phyloP scores from a whole-genome alignment of 2,888 invertebrate species.

The Melikaiella ostensackeni region DNA sequence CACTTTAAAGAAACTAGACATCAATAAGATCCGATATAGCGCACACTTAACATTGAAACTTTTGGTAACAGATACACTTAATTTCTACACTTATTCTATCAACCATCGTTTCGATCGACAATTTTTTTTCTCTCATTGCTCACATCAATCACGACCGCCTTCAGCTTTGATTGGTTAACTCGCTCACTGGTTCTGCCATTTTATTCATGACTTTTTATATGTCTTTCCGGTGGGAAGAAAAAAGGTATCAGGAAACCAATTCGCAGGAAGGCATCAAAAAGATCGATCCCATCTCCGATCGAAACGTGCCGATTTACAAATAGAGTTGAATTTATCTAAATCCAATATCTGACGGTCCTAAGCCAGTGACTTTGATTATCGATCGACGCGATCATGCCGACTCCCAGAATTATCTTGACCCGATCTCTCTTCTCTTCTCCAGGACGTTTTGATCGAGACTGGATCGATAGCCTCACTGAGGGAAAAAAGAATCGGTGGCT shows the following conservation, averaged over 20 bases:
- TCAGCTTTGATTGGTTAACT: conserved; percentile 45
- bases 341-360: conserved; percentile 72
- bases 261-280: conserved; percentile 2
- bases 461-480: conserved; percentile 39
- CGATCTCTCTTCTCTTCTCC: conserved; percentile 55
- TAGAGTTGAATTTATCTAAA: conserved; percentile 68
- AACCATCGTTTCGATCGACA: not conserved
- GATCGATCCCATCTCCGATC: conserved; percentile 47
- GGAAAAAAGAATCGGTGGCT: conserved; percentile 45
- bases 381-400: conserved; percentile 49
- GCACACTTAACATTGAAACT: too few species aligned
- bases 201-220: conserved; percentile 8
- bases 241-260: not conserved
- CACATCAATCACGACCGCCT: conserved; percentile 47
- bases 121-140: not conserved
- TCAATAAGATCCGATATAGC: not conserved
- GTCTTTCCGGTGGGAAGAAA: conserved; percentile 14
- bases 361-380: conserved; percentile 62
- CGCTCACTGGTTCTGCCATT: not conserved
- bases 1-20: not conserved
- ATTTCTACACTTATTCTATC: not conserved
- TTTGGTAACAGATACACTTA: not conserved
- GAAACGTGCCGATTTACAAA: conserved; percentile 60
- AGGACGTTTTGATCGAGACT: conserved; percentile 30
- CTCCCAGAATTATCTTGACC: conserved; percentile 53